Percentiles rank a stretch among this genome's conserved stretches.
Evolutionary conservation across 1,140 invertebrate species (phyloP).

Genomic region (Nymphalis io): DNA sequence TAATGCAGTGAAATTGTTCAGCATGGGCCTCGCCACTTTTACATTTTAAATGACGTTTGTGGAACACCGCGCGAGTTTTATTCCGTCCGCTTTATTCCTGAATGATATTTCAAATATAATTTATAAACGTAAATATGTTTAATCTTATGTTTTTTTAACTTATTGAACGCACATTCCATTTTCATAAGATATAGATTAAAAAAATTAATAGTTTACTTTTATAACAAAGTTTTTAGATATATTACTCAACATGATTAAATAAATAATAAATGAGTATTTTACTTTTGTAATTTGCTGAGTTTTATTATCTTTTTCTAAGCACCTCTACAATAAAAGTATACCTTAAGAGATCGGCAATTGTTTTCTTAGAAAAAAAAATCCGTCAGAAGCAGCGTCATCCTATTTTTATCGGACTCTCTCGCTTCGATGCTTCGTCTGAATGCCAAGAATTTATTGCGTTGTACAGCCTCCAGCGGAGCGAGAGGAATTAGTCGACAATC

Average conservation of each 20-base stretch:
- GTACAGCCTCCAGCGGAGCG: slow-evolving; percentile 65
- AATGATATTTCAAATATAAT: slow-evolving; percentile 4
- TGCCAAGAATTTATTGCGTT: slow-evolving; percentile 73
- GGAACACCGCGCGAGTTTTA: slow-evolving; percentile 30
- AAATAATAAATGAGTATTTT: too few relatives aligned
- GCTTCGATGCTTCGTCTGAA: slow-evolving; percentile 64
- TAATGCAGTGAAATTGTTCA: slow-evolving; percentile 26
- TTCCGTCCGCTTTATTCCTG: slow-evolving; percentile 4
- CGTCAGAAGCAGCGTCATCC: slow-evolving; percentile 56
- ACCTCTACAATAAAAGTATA: not conserved
- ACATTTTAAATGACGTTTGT: slow-evolving; percentile 38
- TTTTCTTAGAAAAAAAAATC: slow-evolving; percentile 56
- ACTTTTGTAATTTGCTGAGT: too few relatives aligned
- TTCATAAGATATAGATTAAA: too few relatives aligned
- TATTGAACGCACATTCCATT: not conserved
- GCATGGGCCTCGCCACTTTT: slow-evolving; percentile 32
- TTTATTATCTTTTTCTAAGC: too few relatives aligned
- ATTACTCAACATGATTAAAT: too few relatives aligned
- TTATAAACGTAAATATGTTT: not conserved
- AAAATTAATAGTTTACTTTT: too few relatives aligned
- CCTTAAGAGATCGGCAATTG: slow-evolving; percentile 39
- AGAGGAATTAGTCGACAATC: slow-evolving; percentile 56
- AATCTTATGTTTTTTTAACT: not conserved
- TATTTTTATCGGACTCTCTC: slow-evolving; percentile 71
- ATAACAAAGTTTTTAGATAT: too few relatives aligned